phyloP scores from a whole-genome alignment of 2,113 vertebrate genomes.

The Leptocoma aspasia region DNA sequence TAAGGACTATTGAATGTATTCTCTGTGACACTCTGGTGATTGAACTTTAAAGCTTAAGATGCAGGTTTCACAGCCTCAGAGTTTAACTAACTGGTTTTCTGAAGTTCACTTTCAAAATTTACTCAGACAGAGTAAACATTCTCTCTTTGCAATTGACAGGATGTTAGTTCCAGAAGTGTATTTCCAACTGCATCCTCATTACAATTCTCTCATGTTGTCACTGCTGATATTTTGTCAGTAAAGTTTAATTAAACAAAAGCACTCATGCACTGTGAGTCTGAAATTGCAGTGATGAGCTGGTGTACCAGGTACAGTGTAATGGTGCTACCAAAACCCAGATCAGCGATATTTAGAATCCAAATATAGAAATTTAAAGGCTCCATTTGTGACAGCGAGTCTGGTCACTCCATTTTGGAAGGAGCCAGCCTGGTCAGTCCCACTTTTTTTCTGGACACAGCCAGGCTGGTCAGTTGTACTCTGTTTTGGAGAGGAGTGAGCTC shows the following conservation, averaged over 20 bases:
- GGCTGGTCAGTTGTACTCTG: accelerated
- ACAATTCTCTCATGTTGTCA: neutral
- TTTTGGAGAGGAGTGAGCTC: neutral
- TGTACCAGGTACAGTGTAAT: accelerated
- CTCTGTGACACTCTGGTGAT: neutral
- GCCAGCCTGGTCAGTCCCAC: neutral
- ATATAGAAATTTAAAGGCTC: accelerated
- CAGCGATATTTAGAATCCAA: neutral
- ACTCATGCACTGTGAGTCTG: neutral
- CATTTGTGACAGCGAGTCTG: neutral
- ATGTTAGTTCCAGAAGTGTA: neutral
- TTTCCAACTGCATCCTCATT: neutral
- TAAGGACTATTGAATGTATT: neutral
- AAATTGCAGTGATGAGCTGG: neutral
- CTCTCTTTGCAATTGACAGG: neutral
- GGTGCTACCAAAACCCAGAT: neutral
- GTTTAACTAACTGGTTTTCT: neutral
- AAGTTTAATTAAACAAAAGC: slow-evolving; percentile 36
- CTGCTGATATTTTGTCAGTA: neutral
- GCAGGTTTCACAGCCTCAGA: neutral
- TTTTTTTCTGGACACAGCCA: neutral
- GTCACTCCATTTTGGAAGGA: accelerated
- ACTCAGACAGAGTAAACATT: neutral
- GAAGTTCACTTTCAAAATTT: neutral
- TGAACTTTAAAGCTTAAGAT: neutral